These are phyloP conservation scores for Sitta europaea DNA, from an alignment of 2,113 vertebrate genomes.

Conservation along the genomic window DNA sequence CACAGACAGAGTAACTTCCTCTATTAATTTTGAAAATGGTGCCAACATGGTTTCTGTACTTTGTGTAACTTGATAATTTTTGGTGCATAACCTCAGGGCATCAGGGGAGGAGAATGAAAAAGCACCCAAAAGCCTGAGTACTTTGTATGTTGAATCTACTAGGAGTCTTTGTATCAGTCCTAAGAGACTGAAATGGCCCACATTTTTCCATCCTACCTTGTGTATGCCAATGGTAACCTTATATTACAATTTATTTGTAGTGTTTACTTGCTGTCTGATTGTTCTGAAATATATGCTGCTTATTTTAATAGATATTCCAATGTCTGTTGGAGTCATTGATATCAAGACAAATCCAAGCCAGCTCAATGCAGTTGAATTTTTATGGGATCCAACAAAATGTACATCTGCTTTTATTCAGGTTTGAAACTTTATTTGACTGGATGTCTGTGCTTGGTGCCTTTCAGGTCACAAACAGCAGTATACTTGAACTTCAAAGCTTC, in stretches of 20 bases:
- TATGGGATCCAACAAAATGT: conserved; percentile 84
- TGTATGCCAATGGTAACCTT: background rate
- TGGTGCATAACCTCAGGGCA: background rate
- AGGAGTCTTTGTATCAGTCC: background rate
- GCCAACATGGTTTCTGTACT: background rate
- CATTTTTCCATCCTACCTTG: background rate
- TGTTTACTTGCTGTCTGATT: background rate
- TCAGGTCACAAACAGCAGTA: background rate
- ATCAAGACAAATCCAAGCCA: conserved; percentile 81
- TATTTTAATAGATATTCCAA: conserved; percentile 79
- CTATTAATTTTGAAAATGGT: background rate
- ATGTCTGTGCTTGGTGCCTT: conserved; percentile 3
- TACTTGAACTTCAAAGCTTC: background rate
- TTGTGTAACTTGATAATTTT: rapidly evolving
- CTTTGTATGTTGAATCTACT: background rate
- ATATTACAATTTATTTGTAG: background rate
- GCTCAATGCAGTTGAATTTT: conserved; percentile 83
- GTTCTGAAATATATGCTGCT: background rate
- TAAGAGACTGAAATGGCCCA: background rate
- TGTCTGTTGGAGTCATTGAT: conserved; percentile 85
- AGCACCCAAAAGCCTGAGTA: background rate
- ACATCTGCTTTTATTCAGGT: conserved; percentile 87
- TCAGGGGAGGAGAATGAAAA: background rate
- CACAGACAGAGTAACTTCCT: background rate
- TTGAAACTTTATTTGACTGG: conserved; percentile 64